A percentile compares a stretch with the other conserved stretches of the same genome.
phyloP scores from a whole-genome alignment of 2,113 vertebrate species.

The Paratilapia polleni region DNA sequence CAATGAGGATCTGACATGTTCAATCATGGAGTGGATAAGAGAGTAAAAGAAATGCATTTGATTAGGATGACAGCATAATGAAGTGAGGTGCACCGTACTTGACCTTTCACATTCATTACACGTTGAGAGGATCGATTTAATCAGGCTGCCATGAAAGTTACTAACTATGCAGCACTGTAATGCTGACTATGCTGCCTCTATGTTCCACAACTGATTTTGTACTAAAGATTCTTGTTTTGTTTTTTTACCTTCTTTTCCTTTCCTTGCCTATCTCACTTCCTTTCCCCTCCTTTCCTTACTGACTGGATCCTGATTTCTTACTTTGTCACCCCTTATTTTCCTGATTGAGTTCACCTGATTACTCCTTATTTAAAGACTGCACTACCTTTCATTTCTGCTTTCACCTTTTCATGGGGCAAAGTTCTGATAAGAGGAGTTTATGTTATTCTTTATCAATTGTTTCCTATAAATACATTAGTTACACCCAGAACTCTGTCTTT shows the following conservation, averaged over 20 bases:
- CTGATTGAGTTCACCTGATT: background rate
- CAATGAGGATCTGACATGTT: constrained; percentile 37
- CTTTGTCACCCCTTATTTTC: background rate
- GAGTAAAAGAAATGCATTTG: constrained; percentile 42
- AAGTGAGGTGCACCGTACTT: constrained; percentile 44
- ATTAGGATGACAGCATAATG: constrained; percentile 52
- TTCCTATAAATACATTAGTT: too few species aligned
- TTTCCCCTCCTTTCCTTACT: background rate
- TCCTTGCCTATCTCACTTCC: background rate
- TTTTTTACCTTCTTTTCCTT: background rate
- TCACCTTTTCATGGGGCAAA: too few species aligned
- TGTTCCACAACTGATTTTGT: background rate
- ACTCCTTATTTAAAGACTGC: background rate
- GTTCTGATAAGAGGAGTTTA: too few species aligned
- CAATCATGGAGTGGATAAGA: constrained; percentile 26
- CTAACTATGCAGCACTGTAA: background rate
- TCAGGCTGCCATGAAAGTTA: background rate
- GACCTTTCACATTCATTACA: constrained; percentile 49
- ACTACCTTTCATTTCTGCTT: too few species aligned
- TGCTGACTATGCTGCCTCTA: background rate
- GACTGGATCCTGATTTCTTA: background rate
- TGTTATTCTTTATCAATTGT: too few species aligned
- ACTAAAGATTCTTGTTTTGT: background rate
- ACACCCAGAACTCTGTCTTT: too few species aligned
- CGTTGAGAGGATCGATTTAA: constrained; percentile 35